Conservation (phyloP, 2,888 invertebrate species). For the Lycocerus yunnanus region DNA sequence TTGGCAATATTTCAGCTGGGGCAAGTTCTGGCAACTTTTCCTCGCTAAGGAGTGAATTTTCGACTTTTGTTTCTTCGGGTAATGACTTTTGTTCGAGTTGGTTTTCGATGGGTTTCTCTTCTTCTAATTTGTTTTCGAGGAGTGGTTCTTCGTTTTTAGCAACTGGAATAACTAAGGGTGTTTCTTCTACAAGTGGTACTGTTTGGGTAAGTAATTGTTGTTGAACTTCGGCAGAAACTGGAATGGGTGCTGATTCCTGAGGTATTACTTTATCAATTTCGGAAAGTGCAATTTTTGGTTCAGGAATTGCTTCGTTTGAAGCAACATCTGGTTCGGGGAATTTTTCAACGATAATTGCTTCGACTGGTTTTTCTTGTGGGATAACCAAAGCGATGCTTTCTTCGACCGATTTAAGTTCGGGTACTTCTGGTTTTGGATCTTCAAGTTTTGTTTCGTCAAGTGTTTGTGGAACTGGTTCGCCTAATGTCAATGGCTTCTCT, state of each 20-base stretch:
- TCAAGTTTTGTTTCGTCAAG: conserved; percentile 30
- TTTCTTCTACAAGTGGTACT: conserved; percentile 31
- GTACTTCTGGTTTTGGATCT: conserved; percentile 35
- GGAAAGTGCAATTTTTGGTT: conserved; percentile 4
- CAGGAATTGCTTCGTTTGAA: conserved; percentile 31
- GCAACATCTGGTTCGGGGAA: conserved; percentile 55
- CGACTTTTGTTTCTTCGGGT: conserved; percentile 7
- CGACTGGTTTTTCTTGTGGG: not conserved
- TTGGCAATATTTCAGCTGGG: conserved; percentile 22
- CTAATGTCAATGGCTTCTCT: conserved; percentile 22
- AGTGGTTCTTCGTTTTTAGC: conserved; percentile 14
- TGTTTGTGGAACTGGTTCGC: conserved; percentile 41
- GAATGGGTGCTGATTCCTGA: conserved; percentile 48
- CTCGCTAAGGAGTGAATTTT: conserved; percentile 13
- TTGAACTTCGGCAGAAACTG: conserved; percentile 44
- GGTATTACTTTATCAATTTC: conserved; percentile 25
- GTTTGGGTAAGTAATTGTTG: conserved; percentile 27
- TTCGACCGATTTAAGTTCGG: conserved; percentile 10
- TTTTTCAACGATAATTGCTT: not conserved
- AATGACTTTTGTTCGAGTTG: conserved; percentile 5
- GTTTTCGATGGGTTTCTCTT: conserved; percentile 24
- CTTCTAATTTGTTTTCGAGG: conserved; percentile 14
- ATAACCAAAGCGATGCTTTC: not conserved
- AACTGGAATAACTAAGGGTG: not conserved
- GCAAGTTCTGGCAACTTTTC: conserved; percentile 32